phyloP scores from a whole-genome alignment of 92 coral and sea anemone genomes.

The Zoanthus gigantus region DNA sequence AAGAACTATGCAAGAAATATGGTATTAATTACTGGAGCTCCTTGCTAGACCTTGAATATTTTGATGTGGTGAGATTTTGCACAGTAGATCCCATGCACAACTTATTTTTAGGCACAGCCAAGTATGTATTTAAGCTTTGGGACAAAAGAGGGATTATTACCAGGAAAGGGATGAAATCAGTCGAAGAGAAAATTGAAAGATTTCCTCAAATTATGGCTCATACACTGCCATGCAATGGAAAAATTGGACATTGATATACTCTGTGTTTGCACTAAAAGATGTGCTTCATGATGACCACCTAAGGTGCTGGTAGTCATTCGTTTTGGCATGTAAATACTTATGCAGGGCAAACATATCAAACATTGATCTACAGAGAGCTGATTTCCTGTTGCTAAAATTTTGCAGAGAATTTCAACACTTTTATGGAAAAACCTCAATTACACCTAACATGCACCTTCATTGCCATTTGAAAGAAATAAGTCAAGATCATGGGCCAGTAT shows the following conservation, averaged over 20 bases:
- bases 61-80: constrained; percentile 69
- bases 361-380: constrained; percentile 46
- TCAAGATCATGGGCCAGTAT: constrained; percentile 55
- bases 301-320: constrained; percentile 68
- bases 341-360: constrained; percentile 51
- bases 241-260: constrained; percentile 36
- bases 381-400: constrained; percentile 45
- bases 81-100: constrained; percentile 85
- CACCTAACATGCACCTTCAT: constrained; percentile 63
- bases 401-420: constrained; percentile 56
- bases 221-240: constrained; percentile 82
- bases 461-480: constrained; percentile 54
- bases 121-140: constrained; percentile 75
- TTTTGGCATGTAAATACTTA: constrained; percentile 59
- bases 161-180: constrained; percentile 42
- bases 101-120: constrained; percentile 73
- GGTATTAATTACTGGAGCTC: constrained; percentile 58
- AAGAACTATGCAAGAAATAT: neutral
- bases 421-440: constrained; percentile 45
- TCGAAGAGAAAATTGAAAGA: constrained; percentile 64
- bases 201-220: constrained; percentile 69
- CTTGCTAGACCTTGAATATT: constrained; percentile 72
- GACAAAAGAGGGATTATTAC: constrained; percentile 49
- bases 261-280: constrained; percentile 65
- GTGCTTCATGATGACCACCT: constrained; percentile 62